phyloP scores from a whole-genome alignment of 2,113 vertebrate genomes.

The Silurus meridionalis region DNA sequence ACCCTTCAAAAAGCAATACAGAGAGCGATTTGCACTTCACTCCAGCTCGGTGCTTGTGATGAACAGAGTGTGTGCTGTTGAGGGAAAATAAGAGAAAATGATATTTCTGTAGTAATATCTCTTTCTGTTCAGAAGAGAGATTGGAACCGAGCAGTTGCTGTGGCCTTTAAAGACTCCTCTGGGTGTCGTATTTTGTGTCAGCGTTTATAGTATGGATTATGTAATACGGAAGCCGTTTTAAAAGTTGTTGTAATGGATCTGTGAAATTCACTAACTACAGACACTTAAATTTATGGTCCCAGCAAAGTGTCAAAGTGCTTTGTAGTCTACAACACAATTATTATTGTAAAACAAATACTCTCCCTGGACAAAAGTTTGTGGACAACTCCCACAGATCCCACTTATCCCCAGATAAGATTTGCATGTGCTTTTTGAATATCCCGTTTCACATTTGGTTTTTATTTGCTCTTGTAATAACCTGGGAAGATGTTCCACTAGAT shows the following conservation, averaged over 20 bases:
- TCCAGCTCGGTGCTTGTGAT: background rate
- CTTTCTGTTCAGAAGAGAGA: background rate
- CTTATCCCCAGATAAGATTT: too few relatives aligned
- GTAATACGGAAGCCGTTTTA: conserved; percentile 6
- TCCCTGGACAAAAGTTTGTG: too few relatives aligned
- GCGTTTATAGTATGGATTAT: conserved; percentile 15
- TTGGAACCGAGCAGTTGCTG: conserved; percentile 9
- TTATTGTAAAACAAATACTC: too few relatives aligned
- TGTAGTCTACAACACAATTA: too few relatives aligned
- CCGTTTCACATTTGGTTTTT: too few relatives aligned
- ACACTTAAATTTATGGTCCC: background rate
- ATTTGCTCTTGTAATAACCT: too few relatives aligned
- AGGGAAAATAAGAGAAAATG: conserved; percentile 12
- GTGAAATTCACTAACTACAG: background rate
- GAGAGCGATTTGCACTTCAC: conserved; percentile 29
- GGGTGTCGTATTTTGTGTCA: background rate
- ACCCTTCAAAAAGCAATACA: conserved; percentile 15
- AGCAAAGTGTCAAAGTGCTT: too few relatives aligned
- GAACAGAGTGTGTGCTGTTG: conserved; percentile 12
- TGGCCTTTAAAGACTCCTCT: background rate
- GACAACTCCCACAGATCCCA: too few relatives aligned
- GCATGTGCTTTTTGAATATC: too few relatives aligned
- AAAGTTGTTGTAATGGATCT: background rate
- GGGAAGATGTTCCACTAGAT: too few relatives aligned
- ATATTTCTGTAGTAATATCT: background rate